Percentiles rank a stretch among this genome's conserved stretches.
phyloP scores from a whole-genome alignment of 2,888 invertebrate species.

The Rhodophaea formosa region DNA sequence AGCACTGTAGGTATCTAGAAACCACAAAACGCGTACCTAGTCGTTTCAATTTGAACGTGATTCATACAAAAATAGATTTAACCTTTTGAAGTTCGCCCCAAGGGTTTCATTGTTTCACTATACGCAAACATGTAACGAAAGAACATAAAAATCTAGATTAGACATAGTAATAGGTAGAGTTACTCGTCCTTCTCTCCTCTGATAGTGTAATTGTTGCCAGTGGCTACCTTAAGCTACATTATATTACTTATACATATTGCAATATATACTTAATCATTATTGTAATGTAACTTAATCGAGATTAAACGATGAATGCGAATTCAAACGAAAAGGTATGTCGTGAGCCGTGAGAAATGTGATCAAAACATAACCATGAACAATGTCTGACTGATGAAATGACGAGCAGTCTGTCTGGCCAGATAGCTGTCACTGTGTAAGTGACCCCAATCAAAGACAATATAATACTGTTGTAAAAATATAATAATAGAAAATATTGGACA shows the following conservation, averaged over 20 bases:
- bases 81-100: slow-evolving; percentile 11
- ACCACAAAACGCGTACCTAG: background rate
- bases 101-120: slow-evolving; percentile 1
- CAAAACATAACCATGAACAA: no score
- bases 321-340: no score
- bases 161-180: no score
- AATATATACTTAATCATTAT: no score
- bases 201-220: background rate
- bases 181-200: background rate
- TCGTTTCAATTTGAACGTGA: slow-evolving; percentile 6
- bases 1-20: background rate
- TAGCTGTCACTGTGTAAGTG: slow-evolving; percentile 3
- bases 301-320: no score
- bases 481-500: no score
- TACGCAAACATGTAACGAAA: background rate
- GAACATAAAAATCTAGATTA: background rate
- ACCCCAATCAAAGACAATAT: no score
- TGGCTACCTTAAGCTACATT: background rate
- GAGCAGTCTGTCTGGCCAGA: background rate
- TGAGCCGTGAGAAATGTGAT: no score
- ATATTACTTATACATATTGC: no score
- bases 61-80: slow-evolving; percentile 17
- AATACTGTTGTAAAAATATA: no score
- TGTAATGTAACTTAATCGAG: no score
- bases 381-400: no score